A percentile compares a stretch with the other conserved stretches of the same genome.
phyloP scores from a whole-genome alignment of 2,888 invertebrate species.

The Cephus pygmeus region DNA sequence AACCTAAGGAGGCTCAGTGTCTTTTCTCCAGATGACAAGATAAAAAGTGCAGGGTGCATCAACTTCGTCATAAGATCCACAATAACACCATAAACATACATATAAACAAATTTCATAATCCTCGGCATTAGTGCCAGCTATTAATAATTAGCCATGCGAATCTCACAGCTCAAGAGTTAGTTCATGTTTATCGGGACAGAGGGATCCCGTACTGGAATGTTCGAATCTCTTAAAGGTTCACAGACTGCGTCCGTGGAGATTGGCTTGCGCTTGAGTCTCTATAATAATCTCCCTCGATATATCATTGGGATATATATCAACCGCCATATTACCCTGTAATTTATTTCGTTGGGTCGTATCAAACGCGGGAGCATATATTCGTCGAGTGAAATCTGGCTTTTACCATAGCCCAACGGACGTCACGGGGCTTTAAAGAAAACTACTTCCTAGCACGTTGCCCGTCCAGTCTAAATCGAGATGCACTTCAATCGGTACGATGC shows the following conservation, averaged over 20 bases:
- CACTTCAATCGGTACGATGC: conserved; percentile 33
- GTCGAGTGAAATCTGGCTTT: conserved; percentile 22
- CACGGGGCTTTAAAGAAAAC: conserved; percentile 23
- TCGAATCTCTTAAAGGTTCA: conserved; percentile 28
- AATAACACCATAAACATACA: background rate
- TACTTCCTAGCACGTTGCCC: conserved; percentile 37
- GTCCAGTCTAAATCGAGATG: conserved; percentile 40
- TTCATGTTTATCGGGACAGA: conserved; percentile 26
- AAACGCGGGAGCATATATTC: background rate
- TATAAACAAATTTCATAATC: background rate
- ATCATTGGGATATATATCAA: background rate
- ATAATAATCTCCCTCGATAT: background rate
- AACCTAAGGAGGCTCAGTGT: background rate
- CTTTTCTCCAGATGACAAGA: too few relatives aligned
- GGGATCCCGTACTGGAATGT: conserved; percentile 37
- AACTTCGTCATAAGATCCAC: background rate
- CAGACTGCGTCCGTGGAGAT: conserved; percentile 5
- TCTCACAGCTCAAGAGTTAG: conserved; percentile 36
- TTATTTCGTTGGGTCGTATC: background rate
- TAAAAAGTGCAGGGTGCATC: background rate
- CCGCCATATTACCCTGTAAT: background rate
- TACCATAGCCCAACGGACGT: conserved; percentile 31
- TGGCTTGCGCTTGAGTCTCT: background rate
- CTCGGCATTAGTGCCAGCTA: background rate
- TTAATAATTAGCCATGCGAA: conserved; percentile 9